Base-by-base conservation (phyloP, 2,797 vertebrate species). In the Heliangelus exortis region DNA sequence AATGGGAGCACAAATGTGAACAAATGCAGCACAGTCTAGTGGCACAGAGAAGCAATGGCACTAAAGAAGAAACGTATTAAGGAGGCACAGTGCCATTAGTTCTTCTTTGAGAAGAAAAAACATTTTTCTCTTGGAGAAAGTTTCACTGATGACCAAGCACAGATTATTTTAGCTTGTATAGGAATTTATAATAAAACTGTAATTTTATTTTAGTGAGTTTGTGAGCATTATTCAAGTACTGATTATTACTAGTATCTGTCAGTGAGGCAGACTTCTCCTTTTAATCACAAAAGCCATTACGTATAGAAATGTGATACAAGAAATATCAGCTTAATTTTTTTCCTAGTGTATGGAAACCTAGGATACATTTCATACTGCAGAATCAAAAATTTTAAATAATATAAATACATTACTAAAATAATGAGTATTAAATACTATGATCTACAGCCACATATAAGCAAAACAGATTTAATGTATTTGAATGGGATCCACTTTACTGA, bases 11-110 rank as follows among this genome's bases (percentile, higher is more conserved):
- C 71, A 75, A 95, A 94, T 93, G 59, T 79, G 93, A 97, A 85
- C 94, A 97, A 97, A 97, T 47, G 89, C 92, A 95, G 95, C 92
- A 94, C 96, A 96, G 87, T 97, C 97, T 97, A 97, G 96, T 92
- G 94, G 87, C 77, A 84, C 21, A 90, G 76, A 95, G 62, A 76
- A 88, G 95, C 87, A 96, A 96, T 93, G 89, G 81, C 92, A 95
- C 59, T 83, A 48, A 75, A 89, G 89, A 95, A 92, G 87, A 81
- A 90, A 5, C 22, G 3, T 59, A 34, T 80, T 45, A 28, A 51
- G 81, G 91, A 95, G 80, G 68, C 69, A 73, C 41, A 74, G 20
- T 77, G 29, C 31, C 81, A 59, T 80, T 74, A 6, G 0, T 5
- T 75, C 20, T 31, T 50, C 31, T 77, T 61, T 8, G 2, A 84